phyloP scores from a whole-genome alignment of 2,113 vertebrate genomes.

The Anoplopoma fimbria region DNA sequence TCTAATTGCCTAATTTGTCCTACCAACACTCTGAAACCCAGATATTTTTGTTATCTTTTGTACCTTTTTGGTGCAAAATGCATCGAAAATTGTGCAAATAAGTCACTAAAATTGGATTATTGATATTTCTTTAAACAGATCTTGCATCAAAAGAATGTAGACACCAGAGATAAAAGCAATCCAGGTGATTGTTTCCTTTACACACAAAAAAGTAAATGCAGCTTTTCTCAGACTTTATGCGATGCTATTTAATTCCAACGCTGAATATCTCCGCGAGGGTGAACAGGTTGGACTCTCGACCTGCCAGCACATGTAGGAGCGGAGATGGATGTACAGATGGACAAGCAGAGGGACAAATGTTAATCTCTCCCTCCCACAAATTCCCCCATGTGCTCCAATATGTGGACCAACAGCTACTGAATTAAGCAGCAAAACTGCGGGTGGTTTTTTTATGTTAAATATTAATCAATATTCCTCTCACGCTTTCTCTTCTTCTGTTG shows the following conservation, averaged over 20 bases:
- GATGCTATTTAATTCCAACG: background rate
- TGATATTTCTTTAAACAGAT: background rate
- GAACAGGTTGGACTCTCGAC: constrained; percentile 35
- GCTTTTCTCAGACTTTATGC: background rate
- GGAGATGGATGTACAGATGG: constrained; percentile 67
- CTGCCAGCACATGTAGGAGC: constrained; percentile 19
- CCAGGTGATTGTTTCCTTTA: too few relatives aligned
- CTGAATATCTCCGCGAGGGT: background rate
- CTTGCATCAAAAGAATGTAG: background rate
- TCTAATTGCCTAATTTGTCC: background rate
- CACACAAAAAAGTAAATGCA: background rate
- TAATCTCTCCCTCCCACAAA: constrained; percentile 41
- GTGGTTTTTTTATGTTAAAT: constrained; percentile 19
- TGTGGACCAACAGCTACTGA: constrained; percentile 8
- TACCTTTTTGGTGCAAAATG: background rate
- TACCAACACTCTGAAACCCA: background rate
- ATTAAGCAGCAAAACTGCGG: constrained; percentile 30
- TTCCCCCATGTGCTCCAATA: constrained; percentile 7
- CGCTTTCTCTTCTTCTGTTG: background rate
- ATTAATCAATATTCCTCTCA: constrained; percentile 26
- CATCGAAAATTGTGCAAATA: background rate
- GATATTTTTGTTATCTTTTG: background rate
- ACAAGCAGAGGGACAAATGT: constrained; percentile 39
- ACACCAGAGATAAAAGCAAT: too few relatives aligned
- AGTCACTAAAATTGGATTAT: background rate